Evolutionary conservation across 2,113 vertebrate species (phyloP).

Genomic region (Oreochromis aureus): DNA sequence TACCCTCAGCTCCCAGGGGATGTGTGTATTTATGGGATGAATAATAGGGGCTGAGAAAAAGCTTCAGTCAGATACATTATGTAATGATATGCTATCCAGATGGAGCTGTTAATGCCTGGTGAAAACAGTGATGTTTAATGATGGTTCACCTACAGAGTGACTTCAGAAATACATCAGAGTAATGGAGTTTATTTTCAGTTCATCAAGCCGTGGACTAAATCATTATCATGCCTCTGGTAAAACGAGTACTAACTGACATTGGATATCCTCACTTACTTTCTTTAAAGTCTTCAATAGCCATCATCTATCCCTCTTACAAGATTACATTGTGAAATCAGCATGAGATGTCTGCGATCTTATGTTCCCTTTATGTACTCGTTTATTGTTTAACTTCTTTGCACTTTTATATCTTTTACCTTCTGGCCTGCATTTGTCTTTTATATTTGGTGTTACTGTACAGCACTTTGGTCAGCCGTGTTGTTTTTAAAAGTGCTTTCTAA

Average conservation of each 20-base stretch:
- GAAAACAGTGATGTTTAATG: neutral
- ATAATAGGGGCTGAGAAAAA: neutral
- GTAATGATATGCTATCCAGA: neutral
- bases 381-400: neutral
- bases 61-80: neutral
- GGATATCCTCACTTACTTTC: neutral
- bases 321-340: no score
- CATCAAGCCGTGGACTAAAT: neutral
- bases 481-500: neutral
- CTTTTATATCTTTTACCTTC: neutral
- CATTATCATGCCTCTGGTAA: neutral
- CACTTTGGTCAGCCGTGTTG: neutral
- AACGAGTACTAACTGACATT: neutral
- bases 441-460: neutral
- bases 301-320: no score
- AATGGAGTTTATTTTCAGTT: neutral
- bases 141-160: neutral
- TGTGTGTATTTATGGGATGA: neutral
- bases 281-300: neutral
- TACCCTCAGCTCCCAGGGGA: neutral
- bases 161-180: neutral
- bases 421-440: neutral
- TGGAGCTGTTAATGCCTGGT: neutral
- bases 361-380: neutral
- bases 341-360: neutral